Evolutionary conservation across 2,797 vertebrate genomes (phyloP), one percentile per base, ranked within the genome.

Genomic region (Tamandua tetradactyla): DNA sequence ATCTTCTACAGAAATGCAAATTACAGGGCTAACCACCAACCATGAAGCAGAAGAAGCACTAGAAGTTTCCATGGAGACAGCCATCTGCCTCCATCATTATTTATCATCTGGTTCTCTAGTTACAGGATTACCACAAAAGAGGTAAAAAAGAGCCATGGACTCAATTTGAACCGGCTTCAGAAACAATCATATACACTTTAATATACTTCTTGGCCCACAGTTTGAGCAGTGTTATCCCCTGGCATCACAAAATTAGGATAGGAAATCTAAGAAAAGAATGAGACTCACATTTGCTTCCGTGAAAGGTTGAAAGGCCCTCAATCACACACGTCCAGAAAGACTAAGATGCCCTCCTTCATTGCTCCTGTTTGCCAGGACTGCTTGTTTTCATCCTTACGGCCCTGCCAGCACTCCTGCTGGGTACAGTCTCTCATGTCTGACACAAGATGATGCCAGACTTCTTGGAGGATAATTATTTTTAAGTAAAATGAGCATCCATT

Each of bases 1-100:
- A 78, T 83, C 47, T 52, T 89, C 42, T n/a, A 68, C 81, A 57
- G 57, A 94, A 82, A 92, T 18, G 30, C 81, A 95, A 93, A 86
- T 80, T 44, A 8, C 64, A 68, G 59, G 92, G 74, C 72, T 52
- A 83, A 81, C 72, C 59, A 90, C 64, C 42, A 35, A 88, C 78
- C 61, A 2, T 5, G 18, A 61, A 57, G 82, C 61, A 55, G 42
- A 93, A 89, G 94, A 87, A 78, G 32, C 55, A 3, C 86, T 44
- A 11, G 20, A 49, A 2, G 55, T 61, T 79, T 95, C 87, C n/a
- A 69, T 1, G 74, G 94, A 87, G 80, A 95, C 82, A 49, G n/a
- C 17, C 2, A 1, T 76, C 69, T 87, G 55, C 83, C 90, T 78
- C 49, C 61, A 84, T 59, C 87, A 23, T 64, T 57, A 83, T 61